phyloP scores from a whole-genome alignment of 2,888 invertebrate genomes.

The Phasia obesa region DNA sequence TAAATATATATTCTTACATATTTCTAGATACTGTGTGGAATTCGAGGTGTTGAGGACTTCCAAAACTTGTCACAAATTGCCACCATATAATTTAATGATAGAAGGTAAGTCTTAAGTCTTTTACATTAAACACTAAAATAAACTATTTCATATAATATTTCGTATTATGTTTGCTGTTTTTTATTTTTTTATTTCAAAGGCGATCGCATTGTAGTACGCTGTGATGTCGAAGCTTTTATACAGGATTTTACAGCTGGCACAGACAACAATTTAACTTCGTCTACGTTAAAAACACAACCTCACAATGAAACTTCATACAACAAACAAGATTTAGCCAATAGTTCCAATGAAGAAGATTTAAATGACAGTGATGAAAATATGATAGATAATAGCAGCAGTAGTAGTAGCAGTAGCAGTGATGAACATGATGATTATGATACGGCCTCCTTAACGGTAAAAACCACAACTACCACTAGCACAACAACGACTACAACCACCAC shows the following conservation, averaged over 20 bases:
- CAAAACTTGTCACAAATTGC: slow-evolving; percentile 90
- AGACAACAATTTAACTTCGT: slow-evolving; percentile 66
- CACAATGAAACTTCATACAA: slow-evolving; percentile 71
- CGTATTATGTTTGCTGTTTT: not conserved
- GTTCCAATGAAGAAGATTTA: slow-evolving; percentile 72
- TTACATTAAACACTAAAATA: not conserved
- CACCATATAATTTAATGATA: slow-evolving; percentile 87
- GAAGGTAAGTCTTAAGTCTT: slow-evolving; percentile 86
- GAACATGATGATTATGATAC: slow-evolving; percentile 76
- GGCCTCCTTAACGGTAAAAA: slow-evolving; percentile 60
- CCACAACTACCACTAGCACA: slow-evolving; percentile 73
- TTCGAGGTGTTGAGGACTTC: slow-evolving; percentile 92
- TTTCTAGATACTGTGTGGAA: slow-evolving; percentile 92
- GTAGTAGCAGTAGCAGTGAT: slow-evolving; percentile 65
- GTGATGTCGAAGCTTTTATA: slow-evolving; percentile 91
- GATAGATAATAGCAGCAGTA: slow-evolving; percentile 60
- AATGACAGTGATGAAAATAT: slow-evolving; percentile 73
- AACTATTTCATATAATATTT: too few species aligned
- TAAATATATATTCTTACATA: not conserved
- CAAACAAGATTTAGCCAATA: slow-evolving; percentile 72
- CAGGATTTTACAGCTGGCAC: slow-evolving; percentile 73
- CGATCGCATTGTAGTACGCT: slow-evolving; percentile 90
- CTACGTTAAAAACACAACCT: slow-evolving; percentile 72
- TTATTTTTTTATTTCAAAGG: slow-evolving; percentile 83
- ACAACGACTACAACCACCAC: slow-evolving; percentile 74